phyloP scores from a whole-genome alignment of 2,797 vertebrate genomes.

The Micromesistius poutassou region DNA sequence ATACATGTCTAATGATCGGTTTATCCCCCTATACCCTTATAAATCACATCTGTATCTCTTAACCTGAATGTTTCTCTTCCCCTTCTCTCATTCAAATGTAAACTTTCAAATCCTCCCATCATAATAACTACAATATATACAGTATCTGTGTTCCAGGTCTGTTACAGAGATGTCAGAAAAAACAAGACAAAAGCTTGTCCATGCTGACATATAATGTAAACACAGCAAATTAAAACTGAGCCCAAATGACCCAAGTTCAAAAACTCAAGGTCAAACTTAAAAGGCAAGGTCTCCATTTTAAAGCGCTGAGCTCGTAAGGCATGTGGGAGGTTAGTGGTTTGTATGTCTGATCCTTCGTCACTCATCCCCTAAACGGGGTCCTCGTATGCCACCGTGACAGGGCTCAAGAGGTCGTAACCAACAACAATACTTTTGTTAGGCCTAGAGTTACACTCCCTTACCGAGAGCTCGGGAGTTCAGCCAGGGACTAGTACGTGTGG shows the following conservation, averaged over 20 bases:
- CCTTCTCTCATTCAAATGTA: not conserved
- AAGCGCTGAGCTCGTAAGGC: not conserved
- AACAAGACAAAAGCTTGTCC: not conserved
- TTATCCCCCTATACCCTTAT: not conserved
- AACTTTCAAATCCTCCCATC: not conserved
- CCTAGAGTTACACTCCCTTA: not conserved
- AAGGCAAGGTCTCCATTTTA: not conserved
- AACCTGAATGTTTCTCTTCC: not conserved
- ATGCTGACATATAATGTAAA: not conserved
- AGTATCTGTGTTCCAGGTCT: not conserved
- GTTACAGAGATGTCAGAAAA: not conserved
- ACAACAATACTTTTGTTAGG: not conserved
- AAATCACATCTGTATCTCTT: not conserved
- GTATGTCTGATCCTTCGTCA: not conserved
- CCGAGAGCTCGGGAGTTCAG: not conserved
- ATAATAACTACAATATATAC: not conserved
- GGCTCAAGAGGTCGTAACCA: not conserved
- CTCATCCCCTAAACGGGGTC: not conserved
- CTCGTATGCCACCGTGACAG: not conserved
- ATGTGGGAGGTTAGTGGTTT: not conserved
- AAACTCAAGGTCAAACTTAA: not conserved
- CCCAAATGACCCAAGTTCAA: not conserved
- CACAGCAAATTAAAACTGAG: not conserved
- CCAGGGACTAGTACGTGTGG: not conserved
- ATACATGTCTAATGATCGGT: not conserved